Base-by-base conservation (phyloP, 2,888 invertebrate species). In the Strigamia maritima region DNA sequence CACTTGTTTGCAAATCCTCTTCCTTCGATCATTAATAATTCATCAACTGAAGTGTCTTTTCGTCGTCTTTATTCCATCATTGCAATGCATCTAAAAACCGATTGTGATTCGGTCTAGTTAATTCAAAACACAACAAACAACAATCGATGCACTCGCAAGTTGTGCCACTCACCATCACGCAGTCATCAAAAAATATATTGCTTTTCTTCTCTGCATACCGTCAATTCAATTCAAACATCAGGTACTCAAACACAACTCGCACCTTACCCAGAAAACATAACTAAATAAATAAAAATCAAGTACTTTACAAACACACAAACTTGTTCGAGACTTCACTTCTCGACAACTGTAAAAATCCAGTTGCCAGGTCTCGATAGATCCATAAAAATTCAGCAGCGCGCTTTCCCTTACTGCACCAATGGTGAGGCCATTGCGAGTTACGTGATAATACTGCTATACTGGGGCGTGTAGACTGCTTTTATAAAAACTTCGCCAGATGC, bases 351-450 rank as follows among this genome's bases (percentile, higher is more conserved):
- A 65, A 65, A 65, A 65, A 65, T 65, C 65, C 65, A 65, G 65
- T 65, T 65, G 65, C 65, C 65, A 65, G 65, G 65, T 65, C 65
- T 65, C 65, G 65, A 65, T 65, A 65, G 65, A 65, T 65, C 65
- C 65, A 65, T 65, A 65, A 65, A 65, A 65, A 65, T 65, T 65
- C 65, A 65, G 65, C 24, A 65, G 65, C 65, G 28, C 24, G 65
- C 65, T 65, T 28, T 24, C 26, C 16, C 26, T n/a, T n/a, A n/a
- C 26, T 26, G 65, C 65, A 65, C 26, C 65, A 65, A 65, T 65
- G 65, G 65, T 26, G 65, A 24, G 65, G 65, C 65, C 26, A 26
- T 65, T 65, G 24, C 65, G 28, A 24, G 26, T 24, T 65, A 10
- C 65, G 65, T 65, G 65, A 26, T 65, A 65, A 65, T 65, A 65